phyloP scores from a whole-genome alignment of 2,113 vertebrate genomes.

The Mystacornis crossleyi region DNA sequence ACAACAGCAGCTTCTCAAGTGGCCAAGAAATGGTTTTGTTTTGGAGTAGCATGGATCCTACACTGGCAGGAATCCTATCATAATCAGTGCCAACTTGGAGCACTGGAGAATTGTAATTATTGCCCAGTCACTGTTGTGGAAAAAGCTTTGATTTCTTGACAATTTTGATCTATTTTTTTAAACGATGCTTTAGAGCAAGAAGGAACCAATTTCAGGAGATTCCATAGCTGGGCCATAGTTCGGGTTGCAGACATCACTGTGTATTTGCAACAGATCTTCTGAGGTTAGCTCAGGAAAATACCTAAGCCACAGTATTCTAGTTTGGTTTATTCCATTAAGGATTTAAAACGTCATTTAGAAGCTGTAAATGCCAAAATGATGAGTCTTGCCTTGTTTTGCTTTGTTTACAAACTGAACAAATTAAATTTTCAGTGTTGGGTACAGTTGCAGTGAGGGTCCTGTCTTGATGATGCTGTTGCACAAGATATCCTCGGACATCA shows the following conservation, averaged over 20 bases:
- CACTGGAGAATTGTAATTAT: not conserved
- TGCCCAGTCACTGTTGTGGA: not conserved
- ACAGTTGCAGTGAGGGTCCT: constrained; percentile 8
- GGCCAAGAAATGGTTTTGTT: not conserved
- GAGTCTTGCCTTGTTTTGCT: not conserved
- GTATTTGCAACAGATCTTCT: not conserved
- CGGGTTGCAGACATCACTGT: not conserved
- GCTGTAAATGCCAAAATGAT: not conserved
- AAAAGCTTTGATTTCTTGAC: not conserved
- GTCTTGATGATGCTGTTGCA: constrained; percentile 13
- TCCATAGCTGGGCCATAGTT: not conserved
- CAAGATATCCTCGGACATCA: not conserved
- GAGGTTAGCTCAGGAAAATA: not conserved
- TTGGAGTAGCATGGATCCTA: not conserved
- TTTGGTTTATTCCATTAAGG: not conserved
- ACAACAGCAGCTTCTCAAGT: not conserved
- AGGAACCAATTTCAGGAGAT: not conserved
- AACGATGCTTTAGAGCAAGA: not conserved
- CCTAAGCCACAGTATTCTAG: not conserved
- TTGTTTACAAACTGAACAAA: constrained; percentile 5
- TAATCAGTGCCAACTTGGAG: not conserved
- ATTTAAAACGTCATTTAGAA: not conserved
- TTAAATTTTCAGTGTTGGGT: constrained; percentile 2
- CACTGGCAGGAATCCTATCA: not conserved
- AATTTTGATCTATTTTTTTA: not conserved